Conservation (phyloP, 2,888 invertebrate species). For the Stenodera caucasica region DNA sequence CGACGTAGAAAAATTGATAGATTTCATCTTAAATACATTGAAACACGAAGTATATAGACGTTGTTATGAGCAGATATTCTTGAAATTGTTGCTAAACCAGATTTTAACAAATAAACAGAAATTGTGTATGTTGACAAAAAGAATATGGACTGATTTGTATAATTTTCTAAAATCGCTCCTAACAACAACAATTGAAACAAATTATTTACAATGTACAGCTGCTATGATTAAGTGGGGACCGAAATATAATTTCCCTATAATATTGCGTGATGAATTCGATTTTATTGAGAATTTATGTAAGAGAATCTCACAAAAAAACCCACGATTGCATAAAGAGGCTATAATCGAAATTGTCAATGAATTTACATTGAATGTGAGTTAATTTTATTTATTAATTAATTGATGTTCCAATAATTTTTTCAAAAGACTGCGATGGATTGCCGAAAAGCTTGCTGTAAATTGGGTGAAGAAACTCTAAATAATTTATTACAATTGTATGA, state of each 20-base stretch:
- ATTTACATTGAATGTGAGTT: constrained; percentile 34
- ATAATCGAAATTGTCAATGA: constrained; percentile 37
- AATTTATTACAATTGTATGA: constrained; percentile 41
- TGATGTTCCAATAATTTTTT: constrained; percentile 30
- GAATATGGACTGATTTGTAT: constrained; percentile 59
- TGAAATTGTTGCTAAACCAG: constrained; percentile 60
- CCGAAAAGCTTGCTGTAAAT: constrained; percentile 48
- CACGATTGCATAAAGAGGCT: constrained; percentile 33
- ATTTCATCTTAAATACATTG: constrained; percentile 39
- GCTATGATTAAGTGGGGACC: constrained; percentile 46
- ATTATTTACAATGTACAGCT: constrained; percentile 35
- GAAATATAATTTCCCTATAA: constrained; percentile 38
- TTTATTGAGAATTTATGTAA: constrained; percentile 45
- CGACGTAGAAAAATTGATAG: constrained; percentile 33
- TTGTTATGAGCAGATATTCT: constrained; percentile 59
- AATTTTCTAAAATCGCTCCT: constrained; percentile 29
- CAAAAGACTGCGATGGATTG: constrained; percentile 49
- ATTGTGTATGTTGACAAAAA: constrained; percentile 56
- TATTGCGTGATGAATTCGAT: constrained; percentile 43
- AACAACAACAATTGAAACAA: constrained; percentile 7
- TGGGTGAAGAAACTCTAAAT: constrained; percentile 49
- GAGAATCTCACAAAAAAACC: constrained; percentile 30
- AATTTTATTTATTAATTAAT: constrained; percentile 3
- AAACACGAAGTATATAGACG: constrained; percentile 40
- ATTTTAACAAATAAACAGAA: constrained; percentile 57